These are phyloP conservation scores for Procambarus clarkii DNA, from an alignment of 1,140 invertebrate species.

Conservation along the genomic window DNA sequence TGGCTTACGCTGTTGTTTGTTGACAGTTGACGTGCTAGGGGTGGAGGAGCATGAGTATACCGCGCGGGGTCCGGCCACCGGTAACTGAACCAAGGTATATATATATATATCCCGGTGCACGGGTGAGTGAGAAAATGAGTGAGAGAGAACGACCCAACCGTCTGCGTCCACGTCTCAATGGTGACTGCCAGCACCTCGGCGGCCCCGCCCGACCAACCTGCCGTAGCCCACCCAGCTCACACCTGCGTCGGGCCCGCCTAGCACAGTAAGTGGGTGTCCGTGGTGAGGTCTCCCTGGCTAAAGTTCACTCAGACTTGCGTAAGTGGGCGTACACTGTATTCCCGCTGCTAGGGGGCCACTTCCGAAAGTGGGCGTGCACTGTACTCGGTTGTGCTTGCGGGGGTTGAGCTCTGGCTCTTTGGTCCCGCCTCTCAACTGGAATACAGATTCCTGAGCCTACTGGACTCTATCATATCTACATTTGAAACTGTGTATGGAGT, in stretches of 20 bases:
- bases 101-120: background rate
- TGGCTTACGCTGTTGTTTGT: background rate
- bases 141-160: slow-evolving; percentile 22
- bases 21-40: background rate
- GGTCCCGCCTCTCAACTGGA: too few relatives aligned
- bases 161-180: slow-evolving; percentile 49
- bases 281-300: too few relatives aligned
- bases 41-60: background rate
- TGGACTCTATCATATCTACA: too few relatives aligned
- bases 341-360: too few relatives aligned
- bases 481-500: too few relatives aligned
- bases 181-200: slow-evolving; percentile 61
- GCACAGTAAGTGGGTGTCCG: background rate
- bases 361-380: too few relatives aligned
- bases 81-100: background rate
- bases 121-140: background rate
- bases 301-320: too few relatives aligned
- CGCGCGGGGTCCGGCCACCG: background rate
- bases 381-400: too few relatives aligned
- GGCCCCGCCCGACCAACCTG: slow-evolving; percentile 63
- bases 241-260: slow-evolving; percentile 35
- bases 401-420: too few relatives aligned
- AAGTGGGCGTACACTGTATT: too few relatives aligned
- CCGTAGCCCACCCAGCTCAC: slow-evolving; percentile 43
- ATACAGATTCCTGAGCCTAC: too few relatives aligned